Evolutionary conservation across 2,888 invertebrate genomes (phyloP).

Genomic region (Meandrusa payeni): DNA sequence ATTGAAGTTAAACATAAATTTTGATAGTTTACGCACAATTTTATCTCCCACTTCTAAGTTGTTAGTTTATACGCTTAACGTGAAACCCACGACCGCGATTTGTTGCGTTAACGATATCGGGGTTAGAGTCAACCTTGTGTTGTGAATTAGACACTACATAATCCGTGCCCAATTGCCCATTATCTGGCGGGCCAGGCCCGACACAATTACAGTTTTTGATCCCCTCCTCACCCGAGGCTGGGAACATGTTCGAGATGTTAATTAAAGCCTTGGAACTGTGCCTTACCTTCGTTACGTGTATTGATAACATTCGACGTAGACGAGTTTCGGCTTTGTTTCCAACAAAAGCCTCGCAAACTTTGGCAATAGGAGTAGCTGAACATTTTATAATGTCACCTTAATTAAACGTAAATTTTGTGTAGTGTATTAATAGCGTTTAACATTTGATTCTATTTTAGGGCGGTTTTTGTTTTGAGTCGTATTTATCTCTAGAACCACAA

Average conservation of each 20-base stretch:
- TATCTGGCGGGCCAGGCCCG: constrained; percentile 15
- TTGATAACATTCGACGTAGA: constrained; percentile 18
- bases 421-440: too few species aligned
- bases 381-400: constrained; percentile 13
- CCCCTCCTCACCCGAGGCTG: constrained; percentile 15
- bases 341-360: constrained; percentile 13
- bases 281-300: constrained; percentile 26
- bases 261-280: constrained; percentile 17
- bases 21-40: constrained; percentile 4
- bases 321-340: constrained; percentile 19
- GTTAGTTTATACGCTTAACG: constrained; percentile 13
- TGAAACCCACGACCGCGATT: constrained; percentile 20
- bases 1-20: too few species aligned
- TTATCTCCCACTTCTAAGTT: constrained; percentile 5
- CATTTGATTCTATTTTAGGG: too few species aligned
- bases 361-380: neutral
- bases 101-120: constrained; percentile 19
- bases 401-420: too few species aligned
- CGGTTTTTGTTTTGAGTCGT: too few species aligned
- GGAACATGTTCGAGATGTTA: constrained; percentile 18
- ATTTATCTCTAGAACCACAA: too few species aligned
- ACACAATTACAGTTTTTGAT: constrained; percentile 24
- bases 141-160: constrained; percentile 24
- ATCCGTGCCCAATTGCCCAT: constrained; percentile 22
- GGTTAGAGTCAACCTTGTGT: constrained; percentile 15